Evolutionary conservation across 2,113 vertebrate genomes (phyloP), one percentile per base, ranked within the genome.

Genomic region (Pseudorasbora parva): DNA sequence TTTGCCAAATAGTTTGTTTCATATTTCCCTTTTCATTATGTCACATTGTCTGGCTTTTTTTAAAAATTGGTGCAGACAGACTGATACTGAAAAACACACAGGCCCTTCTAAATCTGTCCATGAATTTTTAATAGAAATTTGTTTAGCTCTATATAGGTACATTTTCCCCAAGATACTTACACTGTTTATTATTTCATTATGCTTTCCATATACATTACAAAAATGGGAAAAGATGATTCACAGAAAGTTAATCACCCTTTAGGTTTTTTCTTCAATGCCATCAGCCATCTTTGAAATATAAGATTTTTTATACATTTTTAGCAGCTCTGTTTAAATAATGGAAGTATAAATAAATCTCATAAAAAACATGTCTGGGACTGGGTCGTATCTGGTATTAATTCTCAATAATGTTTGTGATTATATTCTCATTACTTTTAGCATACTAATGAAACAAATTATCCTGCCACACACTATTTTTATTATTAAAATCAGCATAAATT

Each of bases 1-100:
- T 81, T 56, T 37, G 47, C 62, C 64, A 69, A 69, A 54, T 41
- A 69, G 47, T 79, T 51, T 54, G 62, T 56, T 54, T 68, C 27
- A 33, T n/a, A 54, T 81, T 81, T 81, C 64, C n/a, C 30, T 57
- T 78, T 78, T 62, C 23, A 21, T 78, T 60, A 45, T 59, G 37
- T 80, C 59, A 80, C 78, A 66, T 9, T 80, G n/a, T 45, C 8
- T 60, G 68, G 41, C 11, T 12, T 54, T 64, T 66, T 64, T 66
- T 19, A 8, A 8, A 14, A 10, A 15, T 62, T 49, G 14, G 43
- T 33, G 17, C 7, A 1, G 60, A 80, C 25, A 51, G 78, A 66
- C 25, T n/a, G 25, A 66, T 7, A 66, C 10, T 62, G 47, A 75
- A 81, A 68, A 68, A 81, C 45, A 69, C 60, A 54, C 25, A 14